Percentiles rank a stretch among this genome's conserved stretches.
phyloP scores from a whole-genome alignment of 2,888 invertebrate species.

The Plebejus anna region DNA sequence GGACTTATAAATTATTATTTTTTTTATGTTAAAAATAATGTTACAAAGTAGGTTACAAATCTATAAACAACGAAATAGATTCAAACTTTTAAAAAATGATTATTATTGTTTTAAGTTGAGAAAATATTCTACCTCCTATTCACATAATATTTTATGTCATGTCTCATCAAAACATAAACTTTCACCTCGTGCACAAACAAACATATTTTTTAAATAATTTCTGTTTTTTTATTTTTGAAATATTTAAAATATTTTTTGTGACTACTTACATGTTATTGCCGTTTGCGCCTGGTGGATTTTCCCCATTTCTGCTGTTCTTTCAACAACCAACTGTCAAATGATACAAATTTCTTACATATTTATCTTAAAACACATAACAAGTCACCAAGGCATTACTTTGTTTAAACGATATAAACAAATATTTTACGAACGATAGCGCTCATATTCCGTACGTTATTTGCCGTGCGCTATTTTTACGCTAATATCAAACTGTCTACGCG shows the following conservation, averaged over 20 bases:
- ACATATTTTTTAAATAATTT: not conserved
- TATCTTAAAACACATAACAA: slow-evolving; percentile 30
- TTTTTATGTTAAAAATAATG: not conserved
- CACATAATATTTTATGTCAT: not conserved
- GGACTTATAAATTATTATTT: too few relatives aligned
- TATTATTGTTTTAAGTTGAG: not conserved
- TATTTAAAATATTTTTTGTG: not conserved
- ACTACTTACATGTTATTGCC: slow-evolving; percentile 43
- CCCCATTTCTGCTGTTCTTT: slow-evolving; percentile 39
- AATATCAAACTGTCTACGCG: slow-evolving; percentile 21
- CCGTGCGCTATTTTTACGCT: slow-evolving; percentile 25
- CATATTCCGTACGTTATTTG: slow-evolving; percentile 21
- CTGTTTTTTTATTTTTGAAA: not conserved
- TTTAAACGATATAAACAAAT: slow-evolving; percentile 34
- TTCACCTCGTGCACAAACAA: not conserved
- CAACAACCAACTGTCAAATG: slow-evolving; percentile 8
- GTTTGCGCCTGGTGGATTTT: slow-evolving; percentile 43
- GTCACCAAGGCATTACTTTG: slow-evolving; percentile 28
- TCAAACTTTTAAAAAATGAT: not conserved
- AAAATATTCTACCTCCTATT: not conserved
- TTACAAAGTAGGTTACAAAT: not conserved
- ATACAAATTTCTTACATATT: slow-evolving; percentile 31
- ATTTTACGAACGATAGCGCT: slow-evolving; percentile 34
- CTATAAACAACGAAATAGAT: not conserved
- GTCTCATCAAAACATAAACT: not conserved